Conservation (phyloP, 2,797 vertebrate species). For the Anguilla anguilla region DNA sequence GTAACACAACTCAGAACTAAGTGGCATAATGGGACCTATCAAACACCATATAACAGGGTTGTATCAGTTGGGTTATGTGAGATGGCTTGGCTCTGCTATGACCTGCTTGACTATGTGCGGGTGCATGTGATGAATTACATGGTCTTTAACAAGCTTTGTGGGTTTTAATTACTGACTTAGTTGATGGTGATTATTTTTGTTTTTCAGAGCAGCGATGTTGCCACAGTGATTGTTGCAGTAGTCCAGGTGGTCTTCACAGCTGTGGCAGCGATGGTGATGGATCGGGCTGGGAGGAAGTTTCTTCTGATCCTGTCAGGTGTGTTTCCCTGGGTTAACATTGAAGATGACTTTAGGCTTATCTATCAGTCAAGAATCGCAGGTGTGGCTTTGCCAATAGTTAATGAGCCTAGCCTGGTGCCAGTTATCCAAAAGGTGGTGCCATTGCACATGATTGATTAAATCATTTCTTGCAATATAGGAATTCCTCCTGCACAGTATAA, state of each 20-base stretch:
- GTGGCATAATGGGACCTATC: no score
- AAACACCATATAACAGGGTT: no score
- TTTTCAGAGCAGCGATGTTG: slow-evolving; percentile 80
- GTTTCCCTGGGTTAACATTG: not conserved
- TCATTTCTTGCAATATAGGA: no score
- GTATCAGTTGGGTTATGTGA: no score
- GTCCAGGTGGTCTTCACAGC: slow-evolving; percentile 87
- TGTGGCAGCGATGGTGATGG: slow-evolving; percentile 84
- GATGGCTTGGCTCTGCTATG: no score
- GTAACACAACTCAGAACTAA: no score
- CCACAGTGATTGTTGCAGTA: slow-evolving; percentile 79
- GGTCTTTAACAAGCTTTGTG: not conserved
- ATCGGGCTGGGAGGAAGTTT: slow-evolving; percentile 85
- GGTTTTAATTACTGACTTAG: not conserved
- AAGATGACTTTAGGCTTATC: not conserved
- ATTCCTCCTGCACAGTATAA: no score
- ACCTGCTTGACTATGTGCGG: not conserved
- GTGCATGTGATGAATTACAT: not conserved
- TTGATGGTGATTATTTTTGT: not conserved
- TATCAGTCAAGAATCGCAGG: not conserved
- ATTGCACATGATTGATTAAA: no score
- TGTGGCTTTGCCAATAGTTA: not conserved
- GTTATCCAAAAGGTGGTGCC: not conserved
- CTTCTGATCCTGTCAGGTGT: slow-evolving; percentile 87
- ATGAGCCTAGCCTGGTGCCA: not conserved